Evolutionary conservation across 2,888 invertebrate species (phyloP), one percentile per base, ranked within the genome.

Genomic region (Pediacus dermestoides): DNA sequence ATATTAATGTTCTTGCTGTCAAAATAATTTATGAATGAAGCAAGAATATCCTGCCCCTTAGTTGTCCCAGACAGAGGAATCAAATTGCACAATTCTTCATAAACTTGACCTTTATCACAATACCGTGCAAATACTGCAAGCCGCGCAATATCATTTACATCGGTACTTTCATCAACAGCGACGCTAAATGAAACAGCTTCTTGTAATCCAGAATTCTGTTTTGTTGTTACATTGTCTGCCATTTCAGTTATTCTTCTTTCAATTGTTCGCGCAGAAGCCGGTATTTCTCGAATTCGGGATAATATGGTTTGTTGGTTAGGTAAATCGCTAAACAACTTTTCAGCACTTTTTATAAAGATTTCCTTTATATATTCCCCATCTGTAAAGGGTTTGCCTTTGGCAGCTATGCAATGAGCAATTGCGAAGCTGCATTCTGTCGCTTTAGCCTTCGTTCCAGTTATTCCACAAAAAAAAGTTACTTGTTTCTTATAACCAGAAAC

Each of bases 261-360:
- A 36, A 40, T 40, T 30, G 36, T 40, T 37, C 36, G 40, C 40
- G 40, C 40, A 30, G 36, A 40, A 39, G 36, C 34, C 40, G 40
- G 40, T 40, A 40, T 40, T 37, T 40, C 40, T 37, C 36, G 30
- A 40, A 40, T 37, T 37, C 40, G 36, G 30, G 36, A 35, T 40
- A 40, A 36, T 40, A 40, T 40, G 16, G 36, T 40, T 40, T 40
- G 30, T 40, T 38, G 30, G 16, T 30, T 30, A 30, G 30, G 40
- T 30, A 40, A 37, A 40, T 40, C 40, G 36, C 40, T 37, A 22
- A 40, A 44, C 34, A 57, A 58, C 27, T 53, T 55, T 42, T 55
- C 30, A 12, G 33, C 13, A 33, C 18, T 16, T 25, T 33, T 33
- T 10, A 23, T 26, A 26, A 48, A 48, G 8, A 42, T 39, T 41